These are phyloP conservation scores for Drosophila tripunctata DNA, from an alignment of 2,888 invertebrate species.

Conservation along the genomic window DNA sequence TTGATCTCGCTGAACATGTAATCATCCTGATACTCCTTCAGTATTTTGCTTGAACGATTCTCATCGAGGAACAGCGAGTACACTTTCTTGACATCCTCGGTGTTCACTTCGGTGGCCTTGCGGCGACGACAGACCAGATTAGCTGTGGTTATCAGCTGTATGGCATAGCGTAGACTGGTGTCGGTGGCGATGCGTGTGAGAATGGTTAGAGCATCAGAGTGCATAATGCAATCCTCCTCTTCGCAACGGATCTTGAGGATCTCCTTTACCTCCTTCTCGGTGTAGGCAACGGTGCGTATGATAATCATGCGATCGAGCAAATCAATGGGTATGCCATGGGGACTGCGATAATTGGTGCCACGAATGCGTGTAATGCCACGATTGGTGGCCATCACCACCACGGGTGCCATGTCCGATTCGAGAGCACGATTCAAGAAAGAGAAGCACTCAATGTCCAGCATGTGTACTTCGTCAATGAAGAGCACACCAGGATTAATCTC, in stretches of 20 bases:
- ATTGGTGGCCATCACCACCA: conserved; percentile 99
- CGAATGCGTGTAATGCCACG: conserved; percentile 96
- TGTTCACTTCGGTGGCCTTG: conserved; percentile 92
- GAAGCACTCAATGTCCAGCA: conserved; percentile 99
- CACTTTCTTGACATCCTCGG: conserved; percentile 97
- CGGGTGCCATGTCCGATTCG: conserved; percentile 98
- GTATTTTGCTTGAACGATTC: conserved; percentile 95
- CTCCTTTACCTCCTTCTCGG: conserved; percentile 94
- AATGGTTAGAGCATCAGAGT: conserved; percentile 94
- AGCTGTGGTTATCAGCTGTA: conserved; percentile 98
- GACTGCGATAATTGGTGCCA: conserved; percentile 96
- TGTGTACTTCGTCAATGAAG: conserved; percentile 98
- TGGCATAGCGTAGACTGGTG: conserved; percentile 97
- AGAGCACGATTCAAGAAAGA: conserved; percentile 98
- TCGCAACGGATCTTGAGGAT: conserved; percentile 97
- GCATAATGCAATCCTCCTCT: conserved; percentile 98
- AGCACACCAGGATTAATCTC: conserved; percentile 99
- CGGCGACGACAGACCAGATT: conserved; percentile 96
- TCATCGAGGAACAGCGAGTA: conserved; percentile 98
- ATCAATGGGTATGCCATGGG: conserved; percentile 99
- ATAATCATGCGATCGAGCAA: conserved; percentile 97
- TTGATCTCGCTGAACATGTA: conserved; percentile 93
- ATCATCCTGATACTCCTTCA: conserved; percentile 97
- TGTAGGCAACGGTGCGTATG: conserved; percentile 94
- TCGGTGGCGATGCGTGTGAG: conserved; percentile 96